Conservation (phyloP, 2,113 vertebrate genomes). For the Lichenostomus cassidix region DNA sequence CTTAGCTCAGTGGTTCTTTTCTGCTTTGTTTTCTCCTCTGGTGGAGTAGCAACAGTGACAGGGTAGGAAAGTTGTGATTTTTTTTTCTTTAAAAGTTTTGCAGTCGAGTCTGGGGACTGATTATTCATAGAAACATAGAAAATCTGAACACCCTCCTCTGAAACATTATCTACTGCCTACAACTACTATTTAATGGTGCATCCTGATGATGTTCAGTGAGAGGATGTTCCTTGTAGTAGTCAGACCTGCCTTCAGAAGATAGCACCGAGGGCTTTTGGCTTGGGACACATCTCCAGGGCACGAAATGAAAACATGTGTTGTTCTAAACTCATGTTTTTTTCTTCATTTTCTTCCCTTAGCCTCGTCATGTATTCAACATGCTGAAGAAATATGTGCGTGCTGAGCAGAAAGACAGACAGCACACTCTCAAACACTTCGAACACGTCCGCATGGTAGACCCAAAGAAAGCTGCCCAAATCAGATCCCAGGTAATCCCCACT, state of each 20-base stretch:
- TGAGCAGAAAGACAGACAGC: conserved; percentile 96
- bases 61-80: neutral
- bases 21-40: neutral
- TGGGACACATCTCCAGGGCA: neutral
- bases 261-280: neutral
- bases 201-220: neutral
- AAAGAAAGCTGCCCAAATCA: conserved; percentile 97
- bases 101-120: neutral
- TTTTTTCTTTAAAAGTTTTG: neutral
- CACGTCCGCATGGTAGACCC: conserved; percentile 98
- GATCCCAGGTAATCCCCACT: conserved; percentile 85
- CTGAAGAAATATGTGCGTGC: conserved; percentile 97
- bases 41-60: neutral
- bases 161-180: neutral
- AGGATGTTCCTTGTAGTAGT: neutral
- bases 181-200: fast-evolving
- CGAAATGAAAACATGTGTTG: neutral
- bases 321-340: neutral
- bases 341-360: conserved; percentile 68
- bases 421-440: conserved; percentile 96
- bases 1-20: neutral
- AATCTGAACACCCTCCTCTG: neutral
- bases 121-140: neutral
- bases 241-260: neutral
- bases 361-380: conserved; percentile 94